Base-by-base conservation (phyloP, 1,140 invertebrate genomes). In the Cyphomyrmex costatus region DNA sequence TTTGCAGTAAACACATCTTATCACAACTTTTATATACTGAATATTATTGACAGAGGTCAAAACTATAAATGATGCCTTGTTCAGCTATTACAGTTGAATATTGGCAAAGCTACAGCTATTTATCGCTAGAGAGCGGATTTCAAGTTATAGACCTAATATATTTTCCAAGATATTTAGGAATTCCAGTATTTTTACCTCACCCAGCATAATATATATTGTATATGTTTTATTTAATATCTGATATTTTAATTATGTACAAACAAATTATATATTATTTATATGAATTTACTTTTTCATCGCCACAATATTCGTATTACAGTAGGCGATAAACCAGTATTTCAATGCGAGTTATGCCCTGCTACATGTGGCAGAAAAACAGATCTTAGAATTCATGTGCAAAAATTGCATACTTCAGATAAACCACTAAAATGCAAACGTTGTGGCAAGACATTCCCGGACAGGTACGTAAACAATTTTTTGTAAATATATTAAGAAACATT, bases 361-460 rank as follows among this genome's bases (percentile, higher is more conserved):
- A 99, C 98, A 4, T 99, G 99, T 94, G 98, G 99, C 0, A 96
- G 99, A 30, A 99, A 99, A 96, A 99, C 99, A 0, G 99, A 99
- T 95, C 96, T 99, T 49, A 96, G 98, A 89, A 99, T 99, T 90
- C 99, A 99, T 93, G 98, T 99, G 60, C 98, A 99, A 95, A 99
- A 99, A 94, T 96, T 99, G 70, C 99, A 99, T 94, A 99, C 98
- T 19, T 98, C 98, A 14, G 98, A 99, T 91, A 97, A 98, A 92
- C 98, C 98, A 0, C 94, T 99, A 3, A 97, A 97, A 86, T 99
- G 99, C 95, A 99, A 98, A 94, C 96, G 98, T 90, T 99, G 99
- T 95, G 97, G 97, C 3, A 98, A 99, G 95, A 96, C 97, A 79
- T 99, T 99, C 94, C 98, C 98, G 0, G 99, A 99, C 95, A 96